Conservation (phyloP, 2,113 vertebrate species). For the Elanoides forficatus region DNA sequence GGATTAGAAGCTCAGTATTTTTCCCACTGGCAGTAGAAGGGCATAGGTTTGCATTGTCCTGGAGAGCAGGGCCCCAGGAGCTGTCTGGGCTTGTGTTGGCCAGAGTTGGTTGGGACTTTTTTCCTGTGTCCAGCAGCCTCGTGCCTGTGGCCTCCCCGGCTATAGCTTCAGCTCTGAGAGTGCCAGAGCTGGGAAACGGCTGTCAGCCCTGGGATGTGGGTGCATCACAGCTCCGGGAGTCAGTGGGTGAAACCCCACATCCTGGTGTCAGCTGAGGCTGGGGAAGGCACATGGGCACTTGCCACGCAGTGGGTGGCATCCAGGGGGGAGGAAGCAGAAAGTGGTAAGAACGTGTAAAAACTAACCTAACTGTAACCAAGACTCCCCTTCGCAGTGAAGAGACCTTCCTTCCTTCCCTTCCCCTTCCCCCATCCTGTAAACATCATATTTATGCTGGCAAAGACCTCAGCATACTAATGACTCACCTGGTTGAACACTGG, state of each 20-base stretch:
- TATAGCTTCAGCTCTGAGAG: neutral
- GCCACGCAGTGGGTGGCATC: neutral
- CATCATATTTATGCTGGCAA: neutral
- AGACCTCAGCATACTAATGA: neutral
- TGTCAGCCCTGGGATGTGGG: neutral
- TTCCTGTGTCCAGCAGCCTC: neutral
- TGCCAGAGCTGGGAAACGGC: neutral
- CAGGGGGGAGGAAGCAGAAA: neutral
- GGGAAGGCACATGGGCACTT: neutral
- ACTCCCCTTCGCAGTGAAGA: neutral
- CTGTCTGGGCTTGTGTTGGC: too few species aligned
- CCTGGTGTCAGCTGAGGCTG: neutral
- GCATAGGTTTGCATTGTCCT: neutral
- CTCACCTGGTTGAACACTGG: neutral
- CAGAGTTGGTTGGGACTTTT: fast-evolving
- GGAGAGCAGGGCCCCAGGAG: neutral
- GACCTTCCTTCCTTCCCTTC: neutral
- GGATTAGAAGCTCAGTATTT: neutral
- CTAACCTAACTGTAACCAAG: neutral
- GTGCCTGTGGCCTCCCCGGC: neutral
- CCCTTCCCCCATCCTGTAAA: neutral
- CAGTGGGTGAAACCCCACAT: too few species aligned
- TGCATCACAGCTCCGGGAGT: neutral
- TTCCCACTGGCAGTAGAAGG: neutral
- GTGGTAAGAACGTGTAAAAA: neutral